Conservation (phyloP, 2,888 invertebrate species). For the Dendrolimus pini region DNA sequence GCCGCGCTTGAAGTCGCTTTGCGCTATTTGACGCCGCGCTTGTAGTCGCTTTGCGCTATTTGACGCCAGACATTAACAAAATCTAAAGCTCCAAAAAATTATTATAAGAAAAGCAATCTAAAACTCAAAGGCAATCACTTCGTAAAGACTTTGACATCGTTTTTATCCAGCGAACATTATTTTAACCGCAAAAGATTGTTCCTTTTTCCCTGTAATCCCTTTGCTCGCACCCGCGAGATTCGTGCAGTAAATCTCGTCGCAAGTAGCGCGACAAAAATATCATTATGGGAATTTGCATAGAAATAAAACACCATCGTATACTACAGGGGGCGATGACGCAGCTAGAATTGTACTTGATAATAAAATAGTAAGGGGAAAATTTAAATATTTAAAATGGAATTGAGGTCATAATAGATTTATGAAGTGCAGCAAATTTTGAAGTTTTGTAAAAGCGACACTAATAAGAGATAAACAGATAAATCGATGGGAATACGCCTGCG, state of each 20-base stretch:
- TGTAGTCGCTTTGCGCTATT: too few species aligned
- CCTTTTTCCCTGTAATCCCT: background rate
- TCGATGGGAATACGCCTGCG: too few species aligned
- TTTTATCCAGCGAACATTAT: constrained; percentile 6
- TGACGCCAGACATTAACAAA: too few species aligned
- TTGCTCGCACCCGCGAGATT: constrained; percentile 24
- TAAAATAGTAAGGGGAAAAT: too few species aligned
- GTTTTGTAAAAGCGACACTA: too few species aligned
- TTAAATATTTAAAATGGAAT: too few species aligned
- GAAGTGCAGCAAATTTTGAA: too few species aligned
- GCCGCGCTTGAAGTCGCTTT: too few species aligned
- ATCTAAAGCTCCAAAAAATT: background rate
- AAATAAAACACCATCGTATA: constrained; percentile 51
- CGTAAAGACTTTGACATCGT: constrained; percentile 20
- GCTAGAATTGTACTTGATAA: too few species aligned
- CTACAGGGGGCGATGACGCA: constrained; percentile 13
- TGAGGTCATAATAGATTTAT: too few species aligned
- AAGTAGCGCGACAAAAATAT: constrained; percentile 69
- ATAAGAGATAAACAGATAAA: too few species aligned
- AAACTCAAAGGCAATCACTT: background rate
- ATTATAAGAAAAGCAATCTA: background rate
- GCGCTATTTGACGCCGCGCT: too few species aligned
- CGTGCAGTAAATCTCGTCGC: constrained; percentile 54
- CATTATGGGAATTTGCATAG: constrained; percentile 70
- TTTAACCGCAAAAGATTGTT: background rate